Evolutionary conservation across 1,140 invertebrate genomes (phyloP), one percentile per base, ranked within the genome.

Genomic region (Philaenus spumarius): DNA sequence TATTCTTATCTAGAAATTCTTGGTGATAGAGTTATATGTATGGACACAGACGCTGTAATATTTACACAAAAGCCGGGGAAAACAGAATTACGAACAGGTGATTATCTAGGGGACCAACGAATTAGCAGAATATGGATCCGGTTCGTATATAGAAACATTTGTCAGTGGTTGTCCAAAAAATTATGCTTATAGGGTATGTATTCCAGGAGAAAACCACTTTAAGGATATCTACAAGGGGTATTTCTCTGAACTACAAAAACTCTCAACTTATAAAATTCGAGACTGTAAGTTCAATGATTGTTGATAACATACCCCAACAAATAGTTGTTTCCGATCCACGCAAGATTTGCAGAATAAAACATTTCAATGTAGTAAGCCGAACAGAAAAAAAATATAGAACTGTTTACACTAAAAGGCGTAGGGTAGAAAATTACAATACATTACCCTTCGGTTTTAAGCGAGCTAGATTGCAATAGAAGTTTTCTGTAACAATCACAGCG

Each of bases 141-240:
- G 62, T 9, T 58, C 60, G 20, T 69, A 55, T 35, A 72, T 72
- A 12, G 54, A 17, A 34, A 47, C 61, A 26, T 71, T 69, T 59
- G 63, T 65, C 0, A 60, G 58, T 3, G 63, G 63, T 1, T 67
- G 69, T 9, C 69, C 70, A 1, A 71, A 71, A 65, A 69, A 63
- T 58, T 69, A 71, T 55, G 62, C 55, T 0, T 65, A 59, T 26
- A 50, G 46, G 6, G 52, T 67, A 1, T n/a, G 9, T 11, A 53
- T 57, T 17, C 58, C 19, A 55, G 52, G 7, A 17, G 15, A 11
- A 51, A 47, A 37, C 2, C 12, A 3, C 37, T 61, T 50, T 1
- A 19, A 20, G 2, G 43, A 65, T 34, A 22, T 61, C 0, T 57
- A 55, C 26, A 68, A 69, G 50, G 40, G 63, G 65, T 1, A 60